phyloP scores from a whole-genome alignment of 1,140 invertebrate species.

The Microplitis demolitor region DNA sequence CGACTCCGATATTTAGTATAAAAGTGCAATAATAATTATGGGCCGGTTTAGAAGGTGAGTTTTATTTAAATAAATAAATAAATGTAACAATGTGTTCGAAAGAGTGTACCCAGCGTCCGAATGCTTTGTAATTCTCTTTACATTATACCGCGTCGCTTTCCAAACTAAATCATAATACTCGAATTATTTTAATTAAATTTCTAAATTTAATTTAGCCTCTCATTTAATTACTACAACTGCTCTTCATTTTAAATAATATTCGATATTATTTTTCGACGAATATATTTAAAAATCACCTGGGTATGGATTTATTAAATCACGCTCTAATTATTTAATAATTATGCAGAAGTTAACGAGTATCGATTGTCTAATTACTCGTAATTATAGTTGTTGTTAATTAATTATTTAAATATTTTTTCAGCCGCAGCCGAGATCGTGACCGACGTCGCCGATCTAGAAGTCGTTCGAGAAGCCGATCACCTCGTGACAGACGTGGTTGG shows the following conservation, averaged over 20 bases:
- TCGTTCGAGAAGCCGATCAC: slow-evolving; percentile 53
- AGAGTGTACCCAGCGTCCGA: not conserved
- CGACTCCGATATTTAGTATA: not conserved
- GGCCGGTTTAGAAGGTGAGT: not conserved
- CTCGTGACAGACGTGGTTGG: slow-evolving; percentile 60
- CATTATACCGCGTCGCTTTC: too few relatives aligned
- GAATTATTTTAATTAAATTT: too few relatives aligned
- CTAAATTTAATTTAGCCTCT: too few relatives aligned
- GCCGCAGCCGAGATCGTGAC: slow-evolving; percentile 53
- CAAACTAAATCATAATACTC: too few relatives aligned
- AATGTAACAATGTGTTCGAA: not conserved
- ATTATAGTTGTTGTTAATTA: not conserved
- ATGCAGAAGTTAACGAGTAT: not conserved
- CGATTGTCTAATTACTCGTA: not conserved
- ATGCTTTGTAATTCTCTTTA: not conserved
- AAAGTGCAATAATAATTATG: not conserved
- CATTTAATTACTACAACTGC: too few relatives aligned
- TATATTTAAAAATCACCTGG: too few relatives aligned
- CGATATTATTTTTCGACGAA: too few relatives aligned
- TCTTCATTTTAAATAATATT: too few relatives aligned
- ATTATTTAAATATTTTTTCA: slow-evolving; percentile 28
- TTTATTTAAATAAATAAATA: not conserved
- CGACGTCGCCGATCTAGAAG: slow-evolving; percentile 53
- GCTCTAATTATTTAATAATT: too few relatives aligned
- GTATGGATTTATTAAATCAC: too few relatives aligned